Percentiles rank a stretch among this genome's conserved stretches.
Evolutionary conservation across 1,140 invertebrate genomes (phyloP).

Genomic region (Drosophila ananassae): DNA sequence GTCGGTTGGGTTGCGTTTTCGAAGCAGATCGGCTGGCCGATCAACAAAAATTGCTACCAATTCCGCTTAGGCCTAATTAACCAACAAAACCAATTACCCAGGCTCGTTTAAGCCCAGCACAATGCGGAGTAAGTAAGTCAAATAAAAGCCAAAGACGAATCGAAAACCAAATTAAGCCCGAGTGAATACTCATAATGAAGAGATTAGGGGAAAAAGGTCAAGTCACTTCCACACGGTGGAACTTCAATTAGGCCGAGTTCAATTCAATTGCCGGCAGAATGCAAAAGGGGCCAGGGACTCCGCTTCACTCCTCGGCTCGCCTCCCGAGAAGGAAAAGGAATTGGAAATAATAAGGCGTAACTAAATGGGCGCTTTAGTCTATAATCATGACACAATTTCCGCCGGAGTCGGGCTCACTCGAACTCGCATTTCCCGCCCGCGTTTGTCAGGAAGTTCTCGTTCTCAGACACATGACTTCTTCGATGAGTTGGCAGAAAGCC

Average conservation of each 20-base stretch:
- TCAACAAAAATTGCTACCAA: constrained; percentile 21
- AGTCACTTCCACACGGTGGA: constrained; percentile 64
- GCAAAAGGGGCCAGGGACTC: constrained; percentile 19
- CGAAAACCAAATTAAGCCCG: constrained; percentile 52
- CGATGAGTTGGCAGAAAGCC: constrained; percentile 64
- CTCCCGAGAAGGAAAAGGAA: constrained; percentile 21
- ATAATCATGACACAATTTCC: constrained; percentile 82
- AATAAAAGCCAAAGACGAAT: constrained; percentile 35
- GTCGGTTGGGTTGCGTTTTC: background rate
- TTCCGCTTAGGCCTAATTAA: constrained; percentile 31
- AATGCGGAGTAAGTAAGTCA: constrained; percentile 16
- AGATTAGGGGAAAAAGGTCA: constrained; percentile 54
- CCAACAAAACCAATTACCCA: constrained; percentile 51
- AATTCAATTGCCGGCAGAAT: constrained; percentile 22
- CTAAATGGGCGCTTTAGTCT: constrained; percentile 82
- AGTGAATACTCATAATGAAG: constrained; percentile 49
- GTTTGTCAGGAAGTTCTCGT: constrained; percentile 67
- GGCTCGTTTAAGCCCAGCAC: constrained; percentile 10
- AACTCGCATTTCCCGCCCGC: constrained; percentile 28
- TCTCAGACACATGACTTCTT: constrained; percentile 50
- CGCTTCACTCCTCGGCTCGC: background rate
- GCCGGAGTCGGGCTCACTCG: constrained; percentile 28
- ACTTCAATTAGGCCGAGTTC: constrained; percentile 72
- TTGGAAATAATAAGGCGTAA: constrained; percentile 82
- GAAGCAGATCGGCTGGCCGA: constrained; percentile 12